Base-by-base conservation (phyloP, 2,888 invertebrate genomes). In the Zonitis immaculata region DNA sequence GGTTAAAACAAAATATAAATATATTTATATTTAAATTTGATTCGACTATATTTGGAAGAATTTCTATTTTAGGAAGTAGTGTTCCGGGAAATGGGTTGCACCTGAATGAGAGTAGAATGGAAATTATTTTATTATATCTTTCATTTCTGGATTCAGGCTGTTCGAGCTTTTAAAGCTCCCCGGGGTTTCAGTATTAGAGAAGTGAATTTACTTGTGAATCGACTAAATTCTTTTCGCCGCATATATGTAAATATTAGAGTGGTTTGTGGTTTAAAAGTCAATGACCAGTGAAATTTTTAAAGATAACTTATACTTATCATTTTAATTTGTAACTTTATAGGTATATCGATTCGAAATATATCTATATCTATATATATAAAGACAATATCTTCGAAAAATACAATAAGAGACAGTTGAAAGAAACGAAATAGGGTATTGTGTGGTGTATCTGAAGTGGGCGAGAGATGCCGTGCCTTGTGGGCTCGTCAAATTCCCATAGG, bases 401-500 rank as follows among this genome's bases (percentile, higher is more conserved):
- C 3, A 16, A 35, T 5, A 35, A 35, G 11, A 39, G 16, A 39
- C 39, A 18, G 39, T 39, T 39, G 39, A 39, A 35, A 8, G 35
- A 35, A 35, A 35, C 14, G 35, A 35, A 35, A 16, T 18, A 14
- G 46, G 49, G 44, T 49, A 32, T 30, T 45, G 42, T 49, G 39
- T 44, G 20, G 42, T 27, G 49, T 22, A 42, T 28, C 45, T 35
- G 44, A 54, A 47, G 57, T 57, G 51, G 61, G 60, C 59, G 61
- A 39, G 61, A 39, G 39, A 60, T 60, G 60, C 58, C 64, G 59
- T 52, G 57, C 62, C 66, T 61, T 61, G 56, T 44, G 56, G 56
- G 56, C 47, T 56, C 45, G 52, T 59, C 58, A 57, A n/a, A 55
- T 49, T 65, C 69, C 65, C 67, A 46, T 39, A 59, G 55, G 66